Conservation (phyloP, 2,113 vertebrate species). For the Lepisosteus osseus region DNA sequence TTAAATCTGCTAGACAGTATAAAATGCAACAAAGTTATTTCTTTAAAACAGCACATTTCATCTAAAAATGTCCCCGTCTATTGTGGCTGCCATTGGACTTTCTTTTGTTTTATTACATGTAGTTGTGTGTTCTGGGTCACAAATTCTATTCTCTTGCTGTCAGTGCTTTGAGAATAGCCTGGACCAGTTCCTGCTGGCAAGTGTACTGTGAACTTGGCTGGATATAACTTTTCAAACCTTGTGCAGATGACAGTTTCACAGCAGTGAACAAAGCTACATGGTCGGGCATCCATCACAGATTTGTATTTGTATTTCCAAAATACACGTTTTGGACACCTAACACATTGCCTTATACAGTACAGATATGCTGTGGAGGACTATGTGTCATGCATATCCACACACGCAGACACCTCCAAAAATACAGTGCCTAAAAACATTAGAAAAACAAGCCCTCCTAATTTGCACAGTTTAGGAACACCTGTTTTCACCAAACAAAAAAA, state of each 20-base stretch:
- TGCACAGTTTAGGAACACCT: neutral
- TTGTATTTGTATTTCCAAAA: no score
- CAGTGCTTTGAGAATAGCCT: conserved; percentile 66
- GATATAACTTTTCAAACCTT: conserved; percentile 57
- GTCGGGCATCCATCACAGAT: neutral
- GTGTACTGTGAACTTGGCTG: conserved; percentile 58
- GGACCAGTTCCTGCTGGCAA: conserved; percentile 77
- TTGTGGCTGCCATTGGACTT: conserved; percentile 34
- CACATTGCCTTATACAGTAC: neutral
- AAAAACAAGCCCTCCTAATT: neutral
- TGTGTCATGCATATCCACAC: neutral
- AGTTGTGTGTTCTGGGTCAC: conserved; percentile 71
- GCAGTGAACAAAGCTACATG: conserved; percentile 49
- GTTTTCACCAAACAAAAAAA: conserved; percentile 6
- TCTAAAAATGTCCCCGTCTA: conserved; percentile 37
- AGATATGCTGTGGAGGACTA: no score
- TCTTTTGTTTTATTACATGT: conserved; percentile 55
- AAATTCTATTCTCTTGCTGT: conserved; percentile 70
- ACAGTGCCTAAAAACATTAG: neutral
- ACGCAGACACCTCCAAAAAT: neutral
- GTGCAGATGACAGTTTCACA: conserved; percentile 61
- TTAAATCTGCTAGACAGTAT: no score
- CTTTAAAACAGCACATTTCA: conserved; percentile 31
- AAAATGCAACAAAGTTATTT: neutral
- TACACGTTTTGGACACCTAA: no score